Base-by-base conservation (phyloP, 2,888 invertebrate species). In the Nysson spinosus region DNA sequence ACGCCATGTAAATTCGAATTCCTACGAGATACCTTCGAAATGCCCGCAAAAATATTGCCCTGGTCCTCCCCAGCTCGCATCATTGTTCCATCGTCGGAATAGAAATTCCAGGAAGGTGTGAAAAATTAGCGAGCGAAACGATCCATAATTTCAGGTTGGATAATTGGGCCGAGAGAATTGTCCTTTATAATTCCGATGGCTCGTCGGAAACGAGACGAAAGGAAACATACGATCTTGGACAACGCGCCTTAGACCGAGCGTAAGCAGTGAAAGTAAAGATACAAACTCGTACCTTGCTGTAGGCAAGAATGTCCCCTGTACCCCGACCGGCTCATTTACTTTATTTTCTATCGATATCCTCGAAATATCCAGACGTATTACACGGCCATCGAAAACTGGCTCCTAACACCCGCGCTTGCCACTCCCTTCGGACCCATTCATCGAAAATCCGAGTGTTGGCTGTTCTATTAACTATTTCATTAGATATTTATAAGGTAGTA, bases 241-340 rank as follows among this genome's bases (percentile, higher is more conserved):
- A 47, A 52, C 55, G 57, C 46, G 57, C 70, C 61, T 71, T 61
- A 67, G 67, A 64, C 49, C 60, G 52, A 63, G 54, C 57, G 60
- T 66, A 55, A 76, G 58, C 73, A 80, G 81, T 81, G 81, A 81
- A 81, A 81, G 81, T 81, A 79, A 77, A 74, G 72, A 62, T 61
- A 62, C 77, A 56, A 61, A 61, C 64, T 39, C 61, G 76, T 67
- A 64, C 61, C 64, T 69, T 50, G 72, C 54, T 64, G 52, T 54
- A 60, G 65, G 16, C 55, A 47, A 67, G 69, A 69, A 72, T 69
- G 43, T 22, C 43, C 26, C 11, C 37, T 11, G 16, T 9, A n/a
- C n/a, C 4, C 30, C 1, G 30, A 11, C 2, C 30, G n/a, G 6
- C 30, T 30, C 2, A 24, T 24, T n/a, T 30, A 30, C 11, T n/a